Conservation (phyloP, 2,797 vertebrate species). For the Pristis pectinata region DNA sequence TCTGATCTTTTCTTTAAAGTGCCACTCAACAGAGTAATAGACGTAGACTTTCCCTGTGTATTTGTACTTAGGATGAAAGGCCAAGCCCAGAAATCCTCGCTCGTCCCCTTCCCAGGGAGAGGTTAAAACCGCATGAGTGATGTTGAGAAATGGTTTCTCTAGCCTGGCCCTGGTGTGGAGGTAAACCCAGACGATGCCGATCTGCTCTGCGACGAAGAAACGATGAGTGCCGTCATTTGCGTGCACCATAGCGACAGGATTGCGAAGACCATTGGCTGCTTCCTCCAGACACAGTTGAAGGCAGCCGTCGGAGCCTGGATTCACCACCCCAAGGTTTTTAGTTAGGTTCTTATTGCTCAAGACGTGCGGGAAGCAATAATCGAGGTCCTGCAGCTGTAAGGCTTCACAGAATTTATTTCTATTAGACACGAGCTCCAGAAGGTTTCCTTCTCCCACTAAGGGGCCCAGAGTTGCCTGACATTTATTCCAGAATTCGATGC, state of each 20-base stretch:
- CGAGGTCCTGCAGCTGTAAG: constrained; percentile 70
- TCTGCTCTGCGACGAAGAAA: constrained; percentile 87
- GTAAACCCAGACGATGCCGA: constrained; percentile 88
- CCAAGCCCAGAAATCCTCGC: constrained; percentile 82
- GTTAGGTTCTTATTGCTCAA: constrained; percentile 67
- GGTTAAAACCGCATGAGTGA: constrained; percentile 76
- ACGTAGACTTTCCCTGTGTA: constrained; percentile 82
- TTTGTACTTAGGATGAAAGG: constrained; percentile 80
- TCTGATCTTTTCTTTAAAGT: constrained; percentile 77
- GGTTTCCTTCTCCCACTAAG: constrained; percentile 61
- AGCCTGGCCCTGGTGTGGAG: constrained; percentile 73
- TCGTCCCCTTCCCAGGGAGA: constrained; percentile 95
- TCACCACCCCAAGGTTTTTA: constrained; percentile 72
- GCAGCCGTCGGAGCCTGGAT: constrained; percentile 68
- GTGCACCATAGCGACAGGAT: constrained; percentile 87
- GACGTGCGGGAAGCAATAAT: constrained; percentile 87
- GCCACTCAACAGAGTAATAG: constrained; percentile 84
- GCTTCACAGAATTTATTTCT: constrained; percentile 62
- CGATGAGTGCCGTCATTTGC: constrained; percentile 83
- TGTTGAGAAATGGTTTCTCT: constrained; percentile 79
- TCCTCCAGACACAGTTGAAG: constrained; percentile 84
- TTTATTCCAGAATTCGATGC: constrained; percentile 65
- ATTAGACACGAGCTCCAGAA: constrained; percentile 60
- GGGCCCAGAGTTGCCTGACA: constrained; percentile 66
- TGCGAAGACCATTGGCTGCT: constrained; percentile 77